Percentiles rank a stretch among this genome's conserved stretches.
Evolutionary conservation across 2,888 invertebrate species (phyloP).

Genomic region (Chirona hameri): DNA sequence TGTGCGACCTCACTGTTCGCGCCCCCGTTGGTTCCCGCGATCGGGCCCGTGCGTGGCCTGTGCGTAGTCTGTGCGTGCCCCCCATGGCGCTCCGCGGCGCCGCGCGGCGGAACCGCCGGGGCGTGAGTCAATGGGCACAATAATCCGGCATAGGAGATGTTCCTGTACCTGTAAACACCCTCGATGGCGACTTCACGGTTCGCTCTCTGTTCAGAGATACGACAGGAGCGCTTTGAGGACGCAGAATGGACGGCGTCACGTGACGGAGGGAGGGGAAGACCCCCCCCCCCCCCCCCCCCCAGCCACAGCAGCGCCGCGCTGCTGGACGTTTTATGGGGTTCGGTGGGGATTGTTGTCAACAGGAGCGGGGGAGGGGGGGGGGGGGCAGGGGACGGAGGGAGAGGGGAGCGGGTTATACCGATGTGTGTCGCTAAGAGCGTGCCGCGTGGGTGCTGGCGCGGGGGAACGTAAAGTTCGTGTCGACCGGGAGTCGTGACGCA

Average conservation of each 20-base stretch:
- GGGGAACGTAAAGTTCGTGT: not conserved
- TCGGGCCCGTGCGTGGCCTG: too few relatives aligned
- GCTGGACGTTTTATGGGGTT: too few relatives aligned
- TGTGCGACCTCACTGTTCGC: slow-evolving; percentile 1
- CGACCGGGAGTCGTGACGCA: not conserved
- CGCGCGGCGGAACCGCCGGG: not conserved
- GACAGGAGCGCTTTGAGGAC: not conserved
- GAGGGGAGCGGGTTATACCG: not conserved
- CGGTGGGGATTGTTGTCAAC: not conserved
- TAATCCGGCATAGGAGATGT: not conserved
- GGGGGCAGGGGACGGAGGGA: not conserved
- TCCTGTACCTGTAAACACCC: not conserved
- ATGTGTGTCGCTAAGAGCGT: not conserved
- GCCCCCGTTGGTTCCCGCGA: too few relatives aligned
- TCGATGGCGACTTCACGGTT: not conserved
- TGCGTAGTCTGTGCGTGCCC: not conserved
- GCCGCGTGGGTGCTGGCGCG: not conserved
- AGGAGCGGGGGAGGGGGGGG: not conserved
- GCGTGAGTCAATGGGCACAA: not conserved
- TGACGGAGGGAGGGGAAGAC: too few relatives aligned
- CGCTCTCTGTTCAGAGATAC: not conserved
- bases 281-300: too few relatives aligned
- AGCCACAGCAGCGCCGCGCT: too few relatives aligned
- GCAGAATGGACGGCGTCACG: too few relatives aligned
- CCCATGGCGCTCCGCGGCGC: not conserved